Percentiles rank a stretch among this genome's conserved stretches.
These are phyloP conservation scores for Galeopsomyia nigrocyanea DNA, from an alignment of 2,888 invertebrate species.

Conservation along the genomic window DNA sequence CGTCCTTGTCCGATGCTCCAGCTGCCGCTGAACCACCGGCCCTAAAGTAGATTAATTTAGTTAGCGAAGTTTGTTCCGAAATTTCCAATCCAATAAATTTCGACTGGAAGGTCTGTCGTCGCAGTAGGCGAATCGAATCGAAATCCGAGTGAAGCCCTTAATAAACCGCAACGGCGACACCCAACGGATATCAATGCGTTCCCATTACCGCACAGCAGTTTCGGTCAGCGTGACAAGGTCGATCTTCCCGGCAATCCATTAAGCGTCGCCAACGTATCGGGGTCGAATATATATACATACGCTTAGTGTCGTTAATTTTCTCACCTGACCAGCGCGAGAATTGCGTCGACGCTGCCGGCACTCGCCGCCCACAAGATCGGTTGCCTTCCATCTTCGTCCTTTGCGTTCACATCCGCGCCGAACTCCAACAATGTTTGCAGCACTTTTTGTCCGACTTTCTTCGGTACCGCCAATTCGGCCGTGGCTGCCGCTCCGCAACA, in stretches of 20 bases:
- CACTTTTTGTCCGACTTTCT: conserved; percentile 81
- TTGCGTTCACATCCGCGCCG: conserved; percentile 85
- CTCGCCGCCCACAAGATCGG: conserved; percentile 98
- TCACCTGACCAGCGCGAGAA: conserved; percentile 84
- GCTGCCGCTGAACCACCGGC: conserved; percentile 71
- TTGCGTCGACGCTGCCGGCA: conserved; percentile 93
- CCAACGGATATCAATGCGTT: background rate
- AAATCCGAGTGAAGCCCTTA: background rate
- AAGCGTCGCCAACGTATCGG: too few species aligned
- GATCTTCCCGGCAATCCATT: background rate
- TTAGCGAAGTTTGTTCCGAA: too few species aligned
- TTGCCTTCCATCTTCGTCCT: conserved; percentile 93
- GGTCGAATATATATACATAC: too few species aligned
- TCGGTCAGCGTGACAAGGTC: background rate
- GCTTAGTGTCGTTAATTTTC: too few species aligned
- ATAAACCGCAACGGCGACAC: too few species aligned
- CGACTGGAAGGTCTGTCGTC: too few species aligned
- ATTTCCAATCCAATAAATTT: too few species aligned
- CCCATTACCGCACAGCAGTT: background rate
- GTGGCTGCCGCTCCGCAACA: conserved; percentile 88
- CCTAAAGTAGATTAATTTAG: conserved; percentile 49
- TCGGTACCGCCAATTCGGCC: conserved; percentile 65
- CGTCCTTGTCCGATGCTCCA: conserved; percentile 83
- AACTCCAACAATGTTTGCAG: conserved; percentile 83
- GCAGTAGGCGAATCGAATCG: background rate